phyloP scores from a whole-genome alignment of 2,113 vertebrate genomes.

The Oryzias curvinotus region DNA sequence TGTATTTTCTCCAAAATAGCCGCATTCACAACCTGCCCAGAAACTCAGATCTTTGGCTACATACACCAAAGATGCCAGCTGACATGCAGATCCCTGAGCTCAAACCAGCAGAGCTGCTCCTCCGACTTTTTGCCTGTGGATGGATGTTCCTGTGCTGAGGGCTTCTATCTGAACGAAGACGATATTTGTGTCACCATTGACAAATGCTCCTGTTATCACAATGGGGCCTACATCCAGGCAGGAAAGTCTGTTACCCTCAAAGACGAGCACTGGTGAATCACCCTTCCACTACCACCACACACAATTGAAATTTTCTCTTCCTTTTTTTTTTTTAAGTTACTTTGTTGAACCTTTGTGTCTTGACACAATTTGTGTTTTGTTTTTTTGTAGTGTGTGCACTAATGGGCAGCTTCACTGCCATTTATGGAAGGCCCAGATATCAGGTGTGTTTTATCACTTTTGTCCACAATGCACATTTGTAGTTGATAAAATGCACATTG shows the following conservation, averaged over 20 bases:
- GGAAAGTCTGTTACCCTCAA: constrained; percentile 79
- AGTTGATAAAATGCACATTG: background rate
- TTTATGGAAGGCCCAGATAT: constrained; percentile 66
- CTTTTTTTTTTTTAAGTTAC: background rate
- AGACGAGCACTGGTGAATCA: constrained; percentile 86
- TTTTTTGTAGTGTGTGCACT: constrained; percentile 79
- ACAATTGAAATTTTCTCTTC: background rate
- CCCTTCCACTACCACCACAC: background rate
- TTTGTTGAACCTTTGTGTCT: too few species aligned
- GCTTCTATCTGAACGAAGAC: constrained; percentile 81
- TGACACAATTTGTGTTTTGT: background rate
- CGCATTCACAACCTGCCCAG: constrained; percentile 79
- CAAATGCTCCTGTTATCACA: constrained; percentile 87
- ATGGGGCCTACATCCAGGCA: constrained; percentile 77
- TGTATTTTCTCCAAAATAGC: constrained; percentile 67
- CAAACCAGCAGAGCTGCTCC: constrained; percentile 76
- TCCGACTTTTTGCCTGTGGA: constrained; percentile 85
- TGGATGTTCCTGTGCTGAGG: constrained; percentile 87
- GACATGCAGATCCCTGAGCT: constrained; percentile 85
- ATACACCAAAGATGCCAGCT: constrained; percentile 85
- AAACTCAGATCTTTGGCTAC: constrained; percentile 85
- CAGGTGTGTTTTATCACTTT: constrained; percentile 16
- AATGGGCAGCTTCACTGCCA: constrained; percentile 83
- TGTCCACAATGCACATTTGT: background rate
- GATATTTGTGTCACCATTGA: constrained; percentile 80